A percentile compares a stretch with the other conserved stretches of the same genome.
phyloP scores from a whole-genome alignment of 1,140 invertebrate genomes.

The Bombus superbus region DNA sequence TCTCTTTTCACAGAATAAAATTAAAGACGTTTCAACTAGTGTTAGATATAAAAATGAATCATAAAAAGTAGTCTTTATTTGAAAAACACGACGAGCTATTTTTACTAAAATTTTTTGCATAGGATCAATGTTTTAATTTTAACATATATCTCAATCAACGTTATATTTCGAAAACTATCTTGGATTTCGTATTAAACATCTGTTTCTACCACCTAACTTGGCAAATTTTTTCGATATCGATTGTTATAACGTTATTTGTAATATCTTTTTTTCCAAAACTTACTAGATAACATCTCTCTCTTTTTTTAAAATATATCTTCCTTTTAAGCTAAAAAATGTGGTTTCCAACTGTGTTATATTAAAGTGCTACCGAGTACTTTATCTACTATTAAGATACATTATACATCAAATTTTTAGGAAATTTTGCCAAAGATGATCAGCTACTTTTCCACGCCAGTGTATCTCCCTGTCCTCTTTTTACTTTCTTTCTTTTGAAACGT shows the following conservation, averaged over 20 bases:
- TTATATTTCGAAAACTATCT: neutral
- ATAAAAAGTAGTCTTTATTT: too few relatives aligned
- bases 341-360: too few relatives aligned
- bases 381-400: neutral
- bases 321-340: too few relatives aligned
- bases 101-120: too few relatives aligned
- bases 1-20: neutral
- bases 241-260: neutral
- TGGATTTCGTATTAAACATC: neutral
- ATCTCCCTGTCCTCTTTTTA: neutral
- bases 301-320: too few relatives aligned
- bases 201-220: too few relatives aligned
- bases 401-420: neutral
- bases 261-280: neutral
- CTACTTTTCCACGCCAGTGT: neutral
- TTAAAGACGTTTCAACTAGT: neutral
- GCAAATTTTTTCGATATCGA: neutral
- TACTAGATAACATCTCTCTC: neutral
- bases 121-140: too few relatives aligned
- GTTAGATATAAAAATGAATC: too few relatives aligned
- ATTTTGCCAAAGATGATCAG: neutral
- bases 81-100: too few relatives aligned
- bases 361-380: too few relatives aligned
- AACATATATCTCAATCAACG: too few relatives aligned
- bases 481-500: slow-evolving; percentile 18